phyloP scores from a whole-genome alignment of 2,797 vertebrate species.

The Acestrorhynchus altus region DNA sequence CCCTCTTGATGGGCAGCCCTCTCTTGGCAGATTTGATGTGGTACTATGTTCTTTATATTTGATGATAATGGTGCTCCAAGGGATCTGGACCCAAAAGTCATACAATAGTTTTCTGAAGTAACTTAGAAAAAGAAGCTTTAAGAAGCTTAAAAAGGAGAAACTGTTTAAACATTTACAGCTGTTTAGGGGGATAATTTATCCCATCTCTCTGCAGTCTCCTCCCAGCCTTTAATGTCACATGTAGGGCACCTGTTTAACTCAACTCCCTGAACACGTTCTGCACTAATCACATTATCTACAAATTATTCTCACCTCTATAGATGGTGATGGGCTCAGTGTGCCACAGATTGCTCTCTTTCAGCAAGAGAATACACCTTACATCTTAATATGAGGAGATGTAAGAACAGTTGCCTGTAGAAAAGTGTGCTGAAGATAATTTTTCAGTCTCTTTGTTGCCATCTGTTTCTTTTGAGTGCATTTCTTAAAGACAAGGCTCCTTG shows the following conservation, averaged over 20 bases:
- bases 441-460: not conserved
- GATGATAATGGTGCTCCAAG: too few species aligned
- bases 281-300: constrained; percentile 19
- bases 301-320: constrained; percentile 9
- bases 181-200: constrained; percentile 18
- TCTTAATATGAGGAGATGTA: not conserved
- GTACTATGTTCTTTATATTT: too few species aligned
- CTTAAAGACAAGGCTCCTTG: not conserved
- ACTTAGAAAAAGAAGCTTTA: constrained; percentile 5
- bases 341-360: not conserved
- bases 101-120: not conserved
- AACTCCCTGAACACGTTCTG: not conserved
- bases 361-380: not conserved
- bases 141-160: constrained; percentile 8
- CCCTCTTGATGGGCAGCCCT: too few species aligned
- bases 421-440: not conserved
- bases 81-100: too few species aligned
- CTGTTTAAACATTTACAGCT: not conserved
- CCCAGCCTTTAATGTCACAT: constrained; percentile 3
- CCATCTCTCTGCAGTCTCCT: not conserved
- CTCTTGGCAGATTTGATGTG: too few species aligned
- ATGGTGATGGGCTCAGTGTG: not conserved
- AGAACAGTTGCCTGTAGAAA: not conserved
- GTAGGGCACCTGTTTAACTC: constrained; percentile 10
- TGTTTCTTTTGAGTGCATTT: not conserved